Percentiles rank a stretch among this genome's conserved stretches.
These are phyloP conservation scores for Mustelus asterias DNA, from an alignment of 2,113 vertebrate species.

Conservation along the genomic window DNA sequence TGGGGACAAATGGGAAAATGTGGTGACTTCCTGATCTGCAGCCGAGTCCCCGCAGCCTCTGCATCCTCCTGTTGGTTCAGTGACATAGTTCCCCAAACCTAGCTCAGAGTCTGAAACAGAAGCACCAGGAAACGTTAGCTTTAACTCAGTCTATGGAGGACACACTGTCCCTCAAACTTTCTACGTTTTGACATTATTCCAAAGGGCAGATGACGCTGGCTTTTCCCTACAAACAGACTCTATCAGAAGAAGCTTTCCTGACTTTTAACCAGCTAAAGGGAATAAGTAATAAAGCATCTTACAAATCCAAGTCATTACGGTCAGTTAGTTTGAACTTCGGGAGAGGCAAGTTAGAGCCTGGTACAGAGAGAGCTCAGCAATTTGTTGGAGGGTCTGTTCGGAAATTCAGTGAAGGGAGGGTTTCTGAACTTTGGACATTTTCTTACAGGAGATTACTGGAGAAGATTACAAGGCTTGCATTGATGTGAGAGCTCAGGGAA, in stretches of 20 bases:
- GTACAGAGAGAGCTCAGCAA: too few relatives aligned
- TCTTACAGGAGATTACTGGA: not conserved
- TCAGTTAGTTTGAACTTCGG: not conserved
- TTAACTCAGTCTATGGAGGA: not conserved
- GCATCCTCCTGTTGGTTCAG: not conserved
- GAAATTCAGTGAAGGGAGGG: not conserved
- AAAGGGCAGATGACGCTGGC: too few relatives aligned
- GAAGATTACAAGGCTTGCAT: not conserved
- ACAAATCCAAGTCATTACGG: not conserved
- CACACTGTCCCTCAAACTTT: not conserved
- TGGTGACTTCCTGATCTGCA: not conserved
- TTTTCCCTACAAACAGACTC: not conserved
- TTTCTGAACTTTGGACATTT: not conserved
- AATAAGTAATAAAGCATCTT: not conserved
- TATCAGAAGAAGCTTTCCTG: not conserved
- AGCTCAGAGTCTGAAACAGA: not conserved
- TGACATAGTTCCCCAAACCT: not conserved
- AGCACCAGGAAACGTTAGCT: not conserved
- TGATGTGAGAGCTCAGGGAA: too few relatives aligned
- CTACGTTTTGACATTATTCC: not conserved
- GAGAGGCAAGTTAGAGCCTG: too few relatives aligned
- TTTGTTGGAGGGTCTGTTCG: too few relatives aligned
- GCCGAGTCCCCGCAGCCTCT: not conserved
- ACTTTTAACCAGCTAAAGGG: not conserved
- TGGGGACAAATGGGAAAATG: not conserved